Conservation (phyloP, 2,797 vertebrate genomes). For the Eospalax fontanierii region DNA sequence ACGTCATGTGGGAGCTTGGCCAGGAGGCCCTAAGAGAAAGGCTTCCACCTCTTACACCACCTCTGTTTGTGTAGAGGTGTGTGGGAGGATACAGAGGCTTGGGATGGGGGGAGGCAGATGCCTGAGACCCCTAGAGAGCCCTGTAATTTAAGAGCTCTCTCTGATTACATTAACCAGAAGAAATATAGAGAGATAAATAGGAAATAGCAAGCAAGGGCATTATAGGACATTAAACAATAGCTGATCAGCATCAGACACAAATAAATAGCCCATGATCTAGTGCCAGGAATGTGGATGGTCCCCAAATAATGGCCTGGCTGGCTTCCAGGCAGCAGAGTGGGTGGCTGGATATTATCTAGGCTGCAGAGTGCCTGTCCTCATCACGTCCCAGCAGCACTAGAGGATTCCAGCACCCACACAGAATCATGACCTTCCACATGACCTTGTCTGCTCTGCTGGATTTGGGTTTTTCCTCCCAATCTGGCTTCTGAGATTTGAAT, state of each 20-base stretch:
- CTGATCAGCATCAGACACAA: constrained; percentile 71
- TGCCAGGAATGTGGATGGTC: constrained; percentile 52
- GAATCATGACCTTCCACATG: not conserved
- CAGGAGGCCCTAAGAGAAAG: not conserved
- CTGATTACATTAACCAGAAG: constrained; percentile 77
- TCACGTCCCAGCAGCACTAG: not conserved
- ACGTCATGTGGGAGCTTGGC: fast-evolving
- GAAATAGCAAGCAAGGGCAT: constrained; percentile 74
- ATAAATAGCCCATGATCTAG: constrained; percentile 71
- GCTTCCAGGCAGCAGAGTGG: constrained; percentile 29
- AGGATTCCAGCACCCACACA: not conserved
- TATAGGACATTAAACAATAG: constrained; percentile 77
- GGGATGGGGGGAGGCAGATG: not conserved
- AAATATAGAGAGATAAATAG: constrained; percentile 79
- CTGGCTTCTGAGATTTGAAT: constrained; percentile 17
- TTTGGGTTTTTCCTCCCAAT: constrained; percentile 3
- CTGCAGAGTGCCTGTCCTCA: not conserved
- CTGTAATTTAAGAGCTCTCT: constrained; percentile 61
- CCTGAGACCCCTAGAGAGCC: constrained; percentile 35
- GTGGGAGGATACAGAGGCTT: not conserved
- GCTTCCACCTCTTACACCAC: not conserved
- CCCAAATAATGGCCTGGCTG: constrained; percentile 66
- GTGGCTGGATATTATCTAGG: not conserved
- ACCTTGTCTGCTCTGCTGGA: not conserved
- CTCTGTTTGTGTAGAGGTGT: not conserved